These are phyloP conservation scores for Rafetus swinhoei DNA, from an alignment of 2,113 vertebrate species.

Conservation along the genomic window DNA sequence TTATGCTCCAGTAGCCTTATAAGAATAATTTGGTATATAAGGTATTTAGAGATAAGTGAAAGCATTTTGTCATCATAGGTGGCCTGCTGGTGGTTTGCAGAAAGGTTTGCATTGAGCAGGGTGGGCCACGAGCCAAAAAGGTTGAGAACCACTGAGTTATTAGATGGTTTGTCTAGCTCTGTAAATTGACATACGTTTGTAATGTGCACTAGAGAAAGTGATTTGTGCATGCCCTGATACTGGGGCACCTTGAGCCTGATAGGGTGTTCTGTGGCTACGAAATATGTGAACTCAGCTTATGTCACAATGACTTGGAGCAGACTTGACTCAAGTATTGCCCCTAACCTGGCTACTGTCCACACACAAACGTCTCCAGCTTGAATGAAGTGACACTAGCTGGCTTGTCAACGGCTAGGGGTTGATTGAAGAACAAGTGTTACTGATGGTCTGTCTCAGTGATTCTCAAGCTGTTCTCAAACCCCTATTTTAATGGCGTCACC, in stretches of 20 bases:
- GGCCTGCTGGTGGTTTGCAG: too few species aligned
- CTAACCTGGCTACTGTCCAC: neutral
- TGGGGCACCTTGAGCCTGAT: slow-evolving; percentile 13
- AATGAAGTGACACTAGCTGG: neutral
- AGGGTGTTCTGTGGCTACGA: neutral
- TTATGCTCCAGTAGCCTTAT: too few species aligned
- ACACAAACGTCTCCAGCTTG: neutral
- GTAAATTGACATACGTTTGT: slow-evolving; percentile 1
- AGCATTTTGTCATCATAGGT: too few species aligned
- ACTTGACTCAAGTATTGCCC: neutral
- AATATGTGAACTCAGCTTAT: neutral
- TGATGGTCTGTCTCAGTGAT: neutral
- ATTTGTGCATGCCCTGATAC: neutral
- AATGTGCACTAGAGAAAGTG: neutral
- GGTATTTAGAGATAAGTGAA: too few species aligned
- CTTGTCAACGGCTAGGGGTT: neutral
- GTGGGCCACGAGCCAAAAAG: too few species aligned
- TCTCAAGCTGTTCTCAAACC: too few species aligned
- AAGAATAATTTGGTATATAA: too few species aligned
- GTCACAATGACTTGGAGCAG: slow-evolving; percentile 3
- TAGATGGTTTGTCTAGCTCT: neutral
- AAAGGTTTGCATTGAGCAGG: too few species aligned
- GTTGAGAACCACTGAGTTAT: neutral
- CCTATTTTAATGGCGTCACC: too few species aligned
- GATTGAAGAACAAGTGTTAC: neutral